phyloP scores from a whole-genome alignment of 2,797 vertebrate species.

The Enteromius mattozi region DNA sequence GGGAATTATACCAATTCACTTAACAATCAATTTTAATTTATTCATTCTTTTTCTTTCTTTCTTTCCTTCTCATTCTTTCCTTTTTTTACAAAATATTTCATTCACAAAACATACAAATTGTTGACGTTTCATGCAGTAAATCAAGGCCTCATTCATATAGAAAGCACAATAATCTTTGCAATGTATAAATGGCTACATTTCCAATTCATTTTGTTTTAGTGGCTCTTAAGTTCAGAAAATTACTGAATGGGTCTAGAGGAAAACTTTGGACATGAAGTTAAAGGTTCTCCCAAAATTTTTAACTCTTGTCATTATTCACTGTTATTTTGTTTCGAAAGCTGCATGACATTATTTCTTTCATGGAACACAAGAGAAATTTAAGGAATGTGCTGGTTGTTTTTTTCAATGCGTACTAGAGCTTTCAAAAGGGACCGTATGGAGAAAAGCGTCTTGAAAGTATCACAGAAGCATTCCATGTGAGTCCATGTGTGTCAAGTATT shows the following conservation, averaged over 20 bases:
- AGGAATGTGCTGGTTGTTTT: neutral
- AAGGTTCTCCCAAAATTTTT: neutral
- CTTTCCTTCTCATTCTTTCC: neutral
- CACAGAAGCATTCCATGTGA: neutral
- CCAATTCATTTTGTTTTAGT: constrained; percentile 8
- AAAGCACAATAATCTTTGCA: constrained; percentile 35
- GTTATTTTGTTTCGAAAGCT: neutral
- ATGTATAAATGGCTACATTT: constrained; percentile 36
- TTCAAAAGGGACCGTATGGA: neutral
- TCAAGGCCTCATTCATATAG: constrained; percentile 55
- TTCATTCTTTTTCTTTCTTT: neutral
- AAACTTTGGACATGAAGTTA: neutral
- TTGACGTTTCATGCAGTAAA: constrained; percentile 65
- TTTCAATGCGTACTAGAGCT: neutral
- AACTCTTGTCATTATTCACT: neutral
- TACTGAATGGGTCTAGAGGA: neutral
- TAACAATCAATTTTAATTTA: neutral
- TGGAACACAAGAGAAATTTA: neutral
- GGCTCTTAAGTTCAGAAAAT: constrained; percentile 6
- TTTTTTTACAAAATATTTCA: constrained; percentile 25
- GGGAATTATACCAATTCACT: constrained; percentile 16
- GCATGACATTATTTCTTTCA: neutral
- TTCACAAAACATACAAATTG: constrained; percentile 59
- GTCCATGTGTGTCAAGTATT: neutral
- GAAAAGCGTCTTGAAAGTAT: neutral